Percentiles rank a stretch among this genome's conserved stretches.
Evolutionary conservation across 2,888 invertebrate genomes (phyloP).

Genomic region (Lordiphosa andalusiaca): DNA sequence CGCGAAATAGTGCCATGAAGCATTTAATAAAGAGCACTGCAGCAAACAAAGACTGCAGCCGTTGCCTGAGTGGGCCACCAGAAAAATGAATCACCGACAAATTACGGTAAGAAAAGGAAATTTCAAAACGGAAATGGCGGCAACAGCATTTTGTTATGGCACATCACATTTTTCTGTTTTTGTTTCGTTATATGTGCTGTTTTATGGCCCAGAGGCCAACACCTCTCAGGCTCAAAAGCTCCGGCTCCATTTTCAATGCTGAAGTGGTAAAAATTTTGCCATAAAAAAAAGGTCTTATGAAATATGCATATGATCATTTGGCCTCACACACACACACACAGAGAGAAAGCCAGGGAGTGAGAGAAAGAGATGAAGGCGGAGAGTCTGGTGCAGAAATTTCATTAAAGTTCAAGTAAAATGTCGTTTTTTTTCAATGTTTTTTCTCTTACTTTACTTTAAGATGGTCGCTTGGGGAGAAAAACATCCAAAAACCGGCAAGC

Average conservation of each 20-base stretch:
- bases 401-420: slow-evolving; percentile 52
- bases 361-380: not conserved
- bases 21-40: slow-evolving; percentile 39
- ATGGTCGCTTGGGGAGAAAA: slow-evolving; percentile 40
- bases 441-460: slow-evolving; percentile 35
- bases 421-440: slow-evolving; percentile 15
- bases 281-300: slow-evolving; percentile 50
- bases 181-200: slow-evolving; percentile 24
- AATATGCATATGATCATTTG: slow-evolving; percentile 73
- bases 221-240: not conserved
- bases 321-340: slow-evolving; percentile 23
- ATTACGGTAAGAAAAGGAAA: slow-evolving; percentile 61
- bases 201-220: slow-evolving; percentile 3
- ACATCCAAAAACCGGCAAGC: slow-evolving; percentile 3
- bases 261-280: slow-evolving; percentile 54
- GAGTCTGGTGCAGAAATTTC: slow-evolving; percentile 32
- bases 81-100: slow-evolving; percentile 70
- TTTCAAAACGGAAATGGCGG: slow-evolving; percentile 59
- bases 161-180: slow-evolving; percentile 40
- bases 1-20: slow-evolving; percentile 37
- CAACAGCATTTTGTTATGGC: slow-evolving; percentile 57
- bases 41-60: slow-evolving; percentile 1
- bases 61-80: not conserved
- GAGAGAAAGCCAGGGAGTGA: too few species aligned
- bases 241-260: slow-evolving; percentile 16